Evolutionary conservation across 92 coral and sea anemone genomes (phyloP).

Genomic region (Pocillopora meandrina): DNA sequence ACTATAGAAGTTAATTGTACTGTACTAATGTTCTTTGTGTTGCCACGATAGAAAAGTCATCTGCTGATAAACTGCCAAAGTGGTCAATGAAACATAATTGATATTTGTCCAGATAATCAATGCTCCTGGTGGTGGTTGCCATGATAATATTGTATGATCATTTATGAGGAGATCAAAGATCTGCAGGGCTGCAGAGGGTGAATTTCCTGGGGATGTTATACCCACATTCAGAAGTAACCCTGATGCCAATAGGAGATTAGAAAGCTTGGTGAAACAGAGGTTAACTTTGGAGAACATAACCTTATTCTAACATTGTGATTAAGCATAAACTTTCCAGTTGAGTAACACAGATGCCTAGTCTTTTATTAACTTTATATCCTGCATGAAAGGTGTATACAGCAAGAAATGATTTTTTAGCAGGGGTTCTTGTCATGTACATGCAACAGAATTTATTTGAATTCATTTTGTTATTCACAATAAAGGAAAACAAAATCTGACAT

Average conservation of each 20-base stretch:
- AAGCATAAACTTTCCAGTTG: neutral
- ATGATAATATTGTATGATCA: neutral
- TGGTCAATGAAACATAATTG: no score
- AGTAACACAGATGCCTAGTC: neutral
- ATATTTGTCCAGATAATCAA: neutral
- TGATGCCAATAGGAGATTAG: slow-evolving; percentile 23
- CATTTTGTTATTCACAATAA: slow-evolving; percentile 1
- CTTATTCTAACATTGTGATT: neutral
- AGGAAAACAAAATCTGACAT: slow-evolving; percentile 5
- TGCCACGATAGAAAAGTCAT: neutral
- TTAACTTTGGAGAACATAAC: slow-evolving; percentile 25
- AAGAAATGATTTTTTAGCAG: no score
- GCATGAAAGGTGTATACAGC: no score
- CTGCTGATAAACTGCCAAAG: neutral
- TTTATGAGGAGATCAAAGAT: slow-evolving; percentile 16
- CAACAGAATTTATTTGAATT: neutral
- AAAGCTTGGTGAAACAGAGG: slow-evolving; percentile 22
- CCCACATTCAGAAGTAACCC: slow-evolving; percentile 41
- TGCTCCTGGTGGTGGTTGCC: neutral
- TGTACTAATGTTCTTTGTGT: neutral
- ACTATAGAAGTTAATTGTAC: no score
- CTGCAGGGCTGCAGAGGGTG: slow-evolving; percentile 26
- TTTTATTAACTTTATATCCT: no score
- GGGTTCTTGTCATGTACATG: no score
- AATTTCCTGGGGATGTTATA: slow-evolving; percentile 25